These are phyloP conservation scores for Eupsilia transversa DNA, from an alignment of 2,888 invertebrate species.

Conservation along the genomic window DNA sequence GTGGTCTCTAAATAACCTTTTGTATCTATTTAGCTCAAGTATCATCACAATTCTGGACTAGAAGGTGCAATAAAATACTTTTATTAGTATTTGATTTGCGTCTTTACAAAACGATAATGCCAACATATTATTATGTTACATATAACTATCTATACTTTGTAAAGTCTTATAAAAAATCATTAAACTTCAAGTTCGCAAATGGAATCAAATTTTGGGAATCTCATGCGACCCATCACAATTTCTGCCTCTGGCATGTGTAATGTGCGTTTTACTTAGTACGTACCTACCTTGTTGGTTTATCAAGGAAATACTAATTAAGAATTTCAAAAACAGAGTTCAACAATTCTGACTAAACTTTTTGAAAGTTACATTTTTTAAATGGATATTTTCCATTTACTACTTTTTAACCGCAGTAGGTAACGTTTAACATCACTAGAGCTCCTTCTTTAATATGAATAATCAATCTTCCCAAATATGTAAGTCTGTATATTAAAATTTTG, in stretches of 20 bases:
- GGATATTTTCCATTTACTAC: constrained; percentile 77
- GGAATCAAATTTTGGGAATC: constrained; percentile 28
- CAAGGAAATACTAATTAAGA: constrained; percentile 24
- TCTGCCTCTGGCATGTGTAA: constrained; percentile 41
- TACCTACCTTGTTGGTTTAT: constrained; percentile 34
- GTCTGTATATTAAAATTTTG: constrained; percentile 42
- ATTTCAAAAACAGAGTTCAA: constrained; percentile 49
- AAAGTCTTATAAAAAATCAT: constrained; percentile 51
- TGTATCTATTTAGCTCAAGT: constrained; percentile 37
- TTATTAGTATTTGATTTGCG: constrained; percentile 10
- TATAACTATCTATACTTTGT: constrained; percentile 41
- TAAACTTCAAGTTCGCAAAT: constrained; percentile 28
- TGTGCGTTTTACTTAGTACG: constrained; percentile 49
- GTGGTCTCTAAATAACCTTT: constrained; percentile 11
- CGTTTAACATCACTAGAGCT: constrained; percentile 72
- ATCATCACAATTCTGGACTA: constrained; percentile 49
- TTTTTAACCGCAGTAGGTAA: constrained; percentile 67
- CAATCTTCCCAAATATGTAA: constrained; percentile 35
- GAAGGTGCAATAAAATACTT: constrained; percentile 29
- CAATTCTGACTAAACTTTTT: constrained; percentile 78
- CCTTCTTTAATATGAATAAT: constrained; percentile 53
- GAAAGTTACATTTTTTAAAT: constrained; percentile 82
- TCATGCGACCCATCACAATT: constrained; percentile 29
- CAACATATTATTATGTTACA: constrained; percentile 26
- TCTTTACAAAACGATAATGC: constrained; percentile 11